A percentile compares a stretch with the other conserved stretches of the same genome.
Evolutionary conservation across 2,113 vertebrate species (phyloP).

Genomic region (Eretmochelys imbricata): DNA sequence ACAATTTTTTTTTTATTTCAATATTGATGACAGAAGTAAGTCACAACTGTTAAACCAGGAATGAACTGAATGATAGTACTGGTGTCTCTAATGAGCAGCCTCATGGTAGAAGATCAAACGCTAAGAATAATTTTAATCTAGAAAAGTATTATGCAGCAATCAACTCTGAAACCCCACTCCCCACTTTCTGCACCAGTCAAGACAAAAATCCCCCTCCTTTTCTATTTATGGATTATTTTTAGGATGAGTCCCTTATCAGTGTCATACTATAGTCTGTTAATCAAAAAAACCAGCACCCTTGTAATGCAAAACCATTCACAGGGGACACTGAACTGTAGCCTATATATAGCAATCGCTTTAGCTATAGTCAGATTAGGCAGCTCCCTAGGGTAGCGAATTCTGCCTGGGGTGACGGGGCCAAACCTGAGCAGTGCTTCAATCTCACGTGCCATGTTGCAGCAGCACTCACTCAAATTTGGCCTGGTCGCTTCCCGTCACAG

Average conservation of each 20-base stretch:
- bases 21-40: neutral
- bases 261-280: neutral
- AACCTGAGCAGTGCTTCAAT: neutral
- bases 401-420: neutral
- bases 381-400: neutral
- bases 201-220: slow-evolving; percentile 23
- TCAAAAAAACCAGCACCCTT: neutral
- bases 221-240: neutral
- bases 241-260: slow-evolving; percentile 5
- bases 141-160: neutral
- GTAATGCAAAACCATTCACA: neutral
- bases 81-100: neutral
- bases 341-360: neutral
- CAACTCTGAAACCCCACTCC: neutral
- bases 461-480: neutral
- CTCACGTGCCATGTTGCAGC: neutral
- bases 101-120: neutral
- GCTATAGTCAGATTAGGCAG: neutral
- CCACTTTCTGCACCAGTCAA: neutral
- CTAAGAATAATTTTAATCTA: slow-evolving; percentile 24
- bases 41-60: neutral
- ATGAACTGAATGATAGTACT: neutral
- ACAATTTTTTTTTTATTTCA: neutral
- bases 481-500: neutral
- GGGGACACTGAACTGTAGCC: neutral